Evolutionary conservation across 1,140 invertebrate species (phyloP).

Genomic region (Zaprionus gabonicus): DNA sequence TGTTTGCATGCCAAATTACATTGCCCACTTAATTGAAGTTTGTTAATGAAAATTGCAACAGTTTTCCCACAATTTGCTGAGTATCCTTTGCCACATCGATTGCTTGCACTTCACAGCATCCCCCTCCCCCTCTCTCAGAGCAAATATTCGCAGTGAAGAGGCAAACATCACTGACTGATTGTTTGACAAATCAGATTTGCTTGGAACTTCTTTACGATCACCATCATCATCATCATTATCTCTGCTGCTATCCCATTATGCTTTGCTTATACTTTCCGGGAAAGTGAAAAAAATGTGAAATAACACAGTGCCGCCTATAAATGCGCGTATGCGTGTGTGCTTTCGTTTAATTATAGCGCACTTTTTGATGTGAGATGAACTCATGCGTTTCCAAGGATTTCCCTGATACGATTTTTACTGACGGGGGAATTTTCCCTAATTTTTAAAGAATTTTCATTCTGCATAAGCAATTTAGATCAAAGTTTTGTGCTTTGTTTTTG

Average conservation of each 20-base stretch:
- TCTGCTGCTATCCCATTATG: background rate
- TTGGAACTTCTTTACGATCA: slow-evolving; percentile 2
- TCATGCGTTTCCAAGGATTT: slow-evolving; percentile 13
- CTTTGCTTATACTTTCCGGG: slow-evolving; percentile 10
- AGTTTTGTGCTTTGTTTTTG: slow-evolving; percentile 14
- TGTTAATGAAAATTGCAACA: slow-evolving; percentile 79
- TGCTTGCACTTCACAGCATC: slow-evolving; percentile 7
- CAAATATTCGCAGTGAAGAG: background rate
- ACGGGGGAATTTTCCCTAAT: slow-evolving; percentile 2
- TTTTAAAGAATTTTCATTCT: background rate
- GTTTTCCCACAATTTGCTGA: slow-evolving; percentile 57
- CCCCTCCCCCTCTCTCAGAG: background rate
- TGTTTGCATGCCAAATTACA: slow-evolving; percentile 82
- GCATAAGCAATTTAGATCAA: slow-evolving; percentile 16
- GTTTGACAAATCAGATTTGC: slow-evolving; percentile 22
- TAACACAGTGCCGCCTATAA: background rate
- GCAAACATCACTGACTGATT: background rate
- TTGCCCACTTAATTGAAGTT: slow-evolving; percentile 80
- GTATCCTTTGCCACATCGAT: slow-evolving; percentile 18
- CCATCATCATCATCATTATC: background rate
- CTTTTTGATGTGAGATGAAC: slow-evolving; percentile 10
- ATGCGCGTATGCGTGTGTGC: background rate
- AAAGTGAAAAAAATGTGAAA: slow-evolving; percentile 7
- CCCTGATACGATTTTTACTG: background rate
- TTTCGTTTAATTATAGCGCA: slow-evolving; percentile 14